Evolutionary conservation across 2,888 invertebrate genomes (phyloP), one percentile per base, ranked within the genome.

Genomic region (Drosophila mimetica): DNA sequence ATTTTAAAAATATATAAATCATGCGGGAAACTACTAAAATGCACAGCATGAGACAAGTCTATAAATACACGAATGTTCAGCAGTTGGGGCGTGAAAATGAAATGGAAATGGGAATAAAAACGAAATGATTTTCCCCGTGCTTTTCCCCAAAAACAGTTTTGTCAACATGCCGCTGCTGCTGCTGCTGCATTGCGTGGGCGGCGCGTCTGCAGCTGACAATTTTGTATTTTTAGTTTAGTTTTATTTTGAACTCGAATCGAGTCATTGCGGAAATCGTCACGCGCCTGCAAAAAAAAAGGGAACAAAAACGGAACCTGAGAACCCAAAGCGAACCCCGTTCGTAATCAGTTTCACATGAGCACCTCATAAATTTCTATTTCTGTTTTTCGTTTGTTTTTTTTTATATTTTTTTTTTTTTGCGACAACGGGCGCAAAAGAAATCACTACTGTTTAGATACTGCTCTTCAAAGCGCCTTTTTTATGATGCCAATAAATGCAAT

Each of bases 1-100:
- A 89, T 89, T 79, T 90, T 89, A 89, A 90, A 89, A 86, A 89
- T 87, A 85, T 89, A 90, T 91, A 90, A 90, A 91, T 91, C 91
- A 91, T 90, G 81, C 79, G 69, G 39, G 55, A 85, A 88, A 86
- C 89, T 89, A 89, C 86, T 86, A 82, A 83, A 66, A 86, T 80
- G 87, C 90, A 89, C 90, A 90, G 90, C 90, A 90, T 90, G 90
- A 90, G 90, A 90, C 88, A 90, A 87, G 88, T 78, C 90, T 90
- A 90, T 89, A 90, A 90, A 89, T 90, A 89, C 78, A 90, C 78
- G 72, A 58, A 50, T 53, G 58, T 47, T 52, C 52, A 20, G 34
- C 54, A 55, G 71, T 71, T 64, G 73, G 79, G 76, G 79, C 79
- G 86, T 86, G 86, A 81, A 79, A 79, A 75, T 72, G 53, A 64